These are phyloP conservation scores for Orbicella faveolata DNA, from an alignment of 64 coral and sea anemone species.

Conservation along the genomic window DNA sequence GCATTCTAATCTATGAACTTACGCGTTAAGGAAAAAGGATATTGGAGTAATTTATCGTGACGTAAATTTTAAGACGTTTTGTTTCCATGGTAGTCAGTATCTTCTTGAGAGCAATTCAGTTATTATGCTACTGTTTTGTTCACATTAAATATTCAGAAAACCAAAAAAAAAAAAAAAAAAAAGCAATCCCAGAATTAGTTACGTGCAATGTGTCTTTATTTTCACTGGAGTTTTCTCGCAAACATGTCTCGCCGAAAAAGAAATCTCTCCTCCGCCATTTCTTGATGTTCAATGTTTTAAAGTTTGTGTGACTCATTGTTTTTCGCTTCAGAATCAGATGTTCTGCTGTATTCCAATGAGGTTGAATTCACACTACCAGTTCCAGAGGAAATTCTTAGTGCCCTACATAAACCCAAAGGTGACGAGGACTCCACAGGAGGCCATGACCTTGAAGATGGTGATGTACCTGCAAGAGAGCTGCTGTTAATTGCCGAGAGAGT, in stretches of 20 bases:
- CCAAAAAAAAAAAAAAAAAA: not conserved
- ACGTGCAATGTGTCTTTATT: too few relatives aligned
- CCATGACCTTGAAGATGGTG: constrained; percentile 7
- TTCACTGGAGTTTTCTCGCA: not conserved
- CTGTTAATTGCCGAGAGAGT: constrained; percentile 52
- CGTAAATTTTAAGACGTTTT: not conserved
- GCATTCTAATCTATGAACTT: too few relatives aligned
- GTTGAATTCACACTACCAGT: constrained; percentile 78
- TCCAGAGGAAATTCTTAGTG: constrained; percentile 46
- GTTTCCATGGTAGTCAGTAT: not conserved
- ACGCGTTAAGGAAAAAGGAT: too few relatives aligned
- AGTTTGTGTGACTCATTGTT: not conserved
- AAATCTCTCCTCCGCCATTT: too few relatives aligned
- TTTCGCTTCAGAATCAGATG: constrained; percentile 35
- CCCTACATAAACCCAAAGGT: not conserved
- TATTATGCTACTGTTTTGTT: too few relatives aligned
- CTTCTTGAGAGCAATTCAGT: not conserved
- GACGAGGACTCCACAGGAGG: not conserved
- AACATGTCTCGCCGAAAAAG: too few relatives aligned
- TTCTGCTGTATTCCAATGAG: constrained; percentile 73
- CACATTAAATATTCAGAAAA: not conserved
- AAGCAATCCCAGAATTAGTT: not conserved
- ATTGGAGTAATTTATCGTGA: too few relatives aligned
- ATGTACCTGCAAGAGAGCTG: constrained; percentile 42
- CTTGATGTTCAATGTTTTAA: too few relatives aligned